phyloP scores from a whole-genome alignment of 2,888 invertebrate species.

The Sphecodes monilicornis region DNA sequence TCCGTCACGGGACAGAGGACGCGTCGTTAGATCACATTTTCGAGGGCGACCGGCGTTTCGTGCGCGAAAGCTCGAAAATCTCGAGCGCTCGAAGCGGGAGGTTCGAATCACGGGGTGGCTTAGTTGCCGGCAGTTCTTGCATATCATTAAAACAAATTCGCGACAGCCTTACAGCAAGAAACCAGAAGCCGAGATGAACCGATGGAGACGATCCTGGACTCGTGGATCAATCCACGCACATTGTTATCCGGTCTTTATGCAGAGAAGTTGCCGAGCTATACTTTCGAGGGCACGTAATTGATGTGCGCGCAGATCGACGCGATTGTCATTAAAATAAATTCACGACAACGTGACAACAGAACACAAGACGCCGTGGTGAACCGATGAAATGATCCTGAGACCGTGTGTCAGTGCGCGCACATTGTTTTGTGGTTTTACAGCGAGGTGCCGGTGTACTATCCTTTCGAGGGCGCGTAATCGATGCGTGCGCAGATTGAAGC shows the following conservation, averaged over 20 bases:
- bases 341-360: neutral
- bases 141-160: constrained; percentile 39
- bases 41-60: constrained; percentile 17
- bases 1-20: constrained; percentile 52
- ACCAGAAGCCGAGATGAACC: too few relatives aligned
- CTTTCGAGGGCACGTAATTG: constrained; percentile 2
- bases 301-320: neutral
- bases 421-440: constrained; percentile 13
- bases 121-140: constrained; percentile 18
- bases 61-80: constrained; percentile 36
- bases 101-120: constrained; percentile 45
- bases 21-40: constrained; percentile 67
- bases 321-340: constrained; percentile 21
- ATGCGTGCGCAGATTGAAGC: constrained; percentile 31
- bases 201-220: neutral
- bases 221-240: neutral
- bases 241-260: neutral
- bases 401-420: neutral
- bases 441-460: neutral
- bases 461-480: constrained; percentile 16
- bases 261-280: neutral
- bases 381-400: neutral
- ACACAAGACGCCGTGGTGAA: neutral
- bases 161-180: neutral
- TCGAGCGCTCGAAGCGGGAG: constrained; percentile 49